These are phyloP conservation scores for Eupithecia subumbrata DNA, from an alignment of 2,888 invertebrate species.

Conservation along the genomic window DNA sequence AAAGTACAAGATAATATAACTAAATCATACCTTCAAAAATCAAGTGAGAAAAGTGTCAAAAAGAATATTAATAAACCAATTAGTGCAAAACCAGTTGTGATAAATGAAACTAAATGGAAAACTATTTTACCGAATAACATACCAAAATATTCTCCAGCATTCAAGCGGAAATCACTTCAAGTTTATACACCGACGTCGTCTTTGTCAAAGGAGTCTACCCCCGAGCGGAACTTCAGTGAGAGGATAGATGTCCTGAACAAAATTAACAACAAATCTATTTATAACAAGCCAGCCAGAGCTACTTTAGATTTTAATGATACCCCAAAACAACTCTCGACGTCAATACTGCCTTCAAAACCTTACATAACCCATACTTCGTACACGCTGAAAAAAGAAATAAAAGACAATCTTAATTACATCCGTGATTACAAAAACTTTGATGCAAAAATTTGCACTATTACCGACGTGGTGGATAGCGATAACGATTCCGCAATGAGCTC, in stretches of 20 bases:
- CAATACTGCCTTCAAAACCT: slow-evolving; percentile 54
- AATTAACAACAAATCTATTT: slow-evolving; percentile 56
- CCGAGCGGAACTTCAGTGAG: slow-evolving; percentile 71
- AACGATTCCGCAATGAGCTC: slow-evolving; percentile 95
- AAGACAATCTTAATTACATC: slow-evolving; percentile 61
- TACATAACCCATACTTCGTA: slow-evolving; percentile 49
- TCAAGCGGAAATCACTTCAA: slow-evolving; percentile 89
- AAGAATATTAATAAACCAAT: slow-evolving; percentile 53
- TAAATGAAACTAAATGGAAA: slow-evolving; percentile 77
- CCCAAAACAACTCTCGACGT: slow-evolving; percentile 51
- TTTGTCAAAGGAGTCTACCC: slow-evolving; percentile 78
- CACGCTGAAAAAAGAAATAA: slow-evolving; percentile 62
- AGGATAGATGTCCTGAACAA: slow-evolving; percentile 63
- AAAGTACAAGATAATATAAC: slow-evolving; percentile 87
- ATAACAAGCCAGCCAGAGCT: slow-evolving; percentile 58
- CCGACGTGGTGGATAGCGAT: slow-evolving; percentile 88
- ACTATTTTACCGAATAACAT: slow-evolving; percentile 80
- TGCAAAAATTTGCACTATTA: slow-evolving; percentile 76
- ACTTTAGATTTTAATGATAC: slow-evolving; percentile 62
- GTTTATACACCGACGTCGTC: slow-evolving; percentile 81
- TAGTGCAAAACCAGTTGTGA: slow-evolving; percentile 59
- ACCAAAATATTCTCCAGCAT: slow-evolving; percentile 92
- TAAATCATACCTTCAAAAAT: slow-evolving; percentile 74
- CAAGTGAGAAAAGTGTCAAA: slow-evolving; percentile 61
- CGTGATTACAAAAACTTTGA: slow-evolving; percentile 76